Conservation (phyloP, 2,113 vertebrate genomes). For the Ranitomeya variabilis region DNA sequence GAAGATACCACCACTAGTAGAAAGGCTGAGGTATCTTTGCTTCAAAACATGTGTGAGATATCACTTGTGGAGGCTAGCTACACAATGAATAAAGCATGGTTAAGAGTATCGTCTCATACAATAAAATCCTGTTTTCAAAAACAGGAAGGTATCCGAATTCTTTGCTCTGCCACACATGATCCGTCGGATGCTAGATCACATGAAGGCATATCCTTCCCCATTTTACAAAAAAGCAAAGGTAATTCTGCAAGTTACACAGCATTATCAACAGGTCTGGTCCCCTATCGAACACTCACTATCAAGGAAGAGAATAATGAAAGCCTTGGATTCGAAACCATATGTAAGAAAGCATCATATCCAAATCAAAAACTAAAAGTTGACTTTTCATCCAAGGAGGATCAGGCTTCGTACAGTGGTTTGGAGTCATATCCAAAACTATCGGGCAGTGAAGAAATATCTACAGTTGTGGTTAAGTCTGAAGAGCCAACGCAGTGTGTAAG, state of each 20-base stretch:
- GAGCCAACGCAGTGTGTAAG: background rate
- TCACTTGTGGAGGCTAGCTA: slow-evolving; percentile 53
- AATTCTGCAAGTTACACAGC: background rate
- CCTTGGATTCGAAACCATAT: background rate
- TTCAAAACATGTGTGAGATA: slow-evolving; percentile 24
- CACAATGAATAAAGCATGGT: slow-evolving; percentile 54
- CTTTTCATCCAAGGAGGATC: background rate
- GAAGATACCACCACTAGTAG: slow-evolving; percentile 10
- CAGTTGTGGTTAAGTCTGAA: slow-evolving; percentile 24
- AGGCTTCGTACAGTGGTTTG: background rate
- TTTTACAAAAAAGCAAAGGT: slow-evolving; percentile 4
- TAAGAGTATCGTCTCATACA: slow-evolving; percentile 27
- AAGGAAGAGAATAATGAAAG: slow-evolving; percentile 49
- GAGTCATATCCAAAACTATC: background rate
- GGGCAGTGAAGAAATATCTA: background rate
- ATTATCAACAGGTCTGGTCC: background rate
- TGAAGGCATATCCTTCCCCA: background rate
- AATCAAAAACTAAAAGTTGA: slow-evolving; percentile 29
- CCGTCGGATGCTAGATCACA: background rate
- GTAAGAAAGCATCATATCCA: background rate
- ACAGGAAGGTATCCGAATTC: background rate
- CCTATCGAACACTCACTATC: slow-evolving; percentile 30
- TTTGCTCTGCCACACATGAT: slow-evolving; percentile 31
- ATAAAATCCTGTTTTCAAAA: slow-evolving; percentile 41
- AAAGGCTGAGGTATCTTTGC: background rate